These are phyloP conservation scores for Halisarca cf. caerulea DNA, from an alignment of 37 sponge, comb jelly and placozoan genomes.

Conservation along the genomic window DNA sequence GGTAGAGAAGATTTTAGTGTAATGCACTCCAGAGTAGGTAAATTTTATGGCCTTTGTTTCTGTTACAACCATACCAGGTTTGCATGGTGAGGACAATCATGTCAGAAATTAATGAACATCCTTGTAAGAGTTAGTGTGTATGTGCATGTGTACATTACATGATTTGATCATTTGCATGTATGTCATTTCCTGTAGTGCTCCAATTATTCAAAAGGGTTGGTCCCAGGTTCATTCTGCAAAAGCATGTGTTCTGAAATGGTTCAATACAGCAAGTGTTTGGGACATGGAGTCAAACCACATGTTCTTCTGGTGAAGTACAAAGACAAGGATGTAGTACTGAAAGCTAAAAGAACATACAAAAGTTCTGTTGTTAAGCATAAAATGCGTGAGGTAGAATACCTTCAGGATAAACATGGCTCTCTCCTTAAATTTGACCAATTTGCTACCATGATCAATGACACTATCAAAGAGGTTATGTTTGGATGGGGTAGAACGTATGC, in stretches of 20 bases:
- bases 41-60: no score
- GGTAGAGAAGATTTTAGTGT: no score
- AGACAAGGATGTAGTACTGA: constrained; percentile 41
- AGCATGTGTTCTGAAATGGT: constrained; percentile 48
- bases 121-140: no score
- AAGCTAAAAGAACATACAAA: constrained; percentile 16
- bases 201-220: constrained; percentile 42
- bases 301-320: constrained; percentile 54
- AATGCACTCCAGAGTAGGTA: no score
- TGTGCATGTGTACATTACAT: no score
- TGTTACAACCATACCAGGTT: no score
- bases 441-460: background rate
- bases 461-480: background rate
- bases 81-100: no score
- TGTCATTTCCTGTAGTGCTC: constrained; percentile 46
- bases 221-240: constrained; percentile 59
- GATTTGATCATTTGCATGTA: no score
- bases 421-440: background rate
- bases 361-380: background rate
- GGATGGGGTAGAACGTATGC: background rate
- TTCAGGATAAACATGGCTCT: background rate
- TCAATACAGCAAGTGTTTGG: constrained; percentile 40
- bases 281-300: constrained; percentile 63
- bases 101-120: no score
- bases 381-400: background rate